Evolutionary conservation across 1,140 invertebrate genomes (phyloP).

Genomic region (Mercenaria mercenaria): DNA sequence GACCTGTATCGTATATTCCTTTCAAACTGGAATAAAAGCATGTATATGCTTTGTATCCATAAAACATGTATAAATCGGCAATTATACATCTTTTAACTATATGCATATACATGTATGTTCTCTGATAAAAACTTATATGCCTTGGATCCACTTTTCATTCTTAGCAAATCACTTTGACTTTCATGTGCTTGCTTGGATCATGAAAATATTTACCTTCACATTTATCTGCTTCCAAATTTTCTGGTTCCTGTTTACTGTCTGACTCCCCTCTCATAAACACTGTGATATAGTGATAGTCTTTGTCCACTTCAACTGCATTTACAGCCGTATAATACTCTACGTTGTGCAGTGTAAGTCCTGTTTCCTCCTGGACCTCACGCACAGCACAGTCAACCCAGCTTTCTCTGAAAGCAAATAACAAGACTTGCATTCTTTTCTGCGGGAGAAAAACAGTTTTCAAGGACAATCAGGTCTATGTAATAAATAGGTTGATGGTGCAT

Average conservation of each 20-base stretch:
- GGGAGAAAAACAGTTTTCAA: neutral
- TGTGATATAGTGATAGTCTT: constrained; percentile 57
- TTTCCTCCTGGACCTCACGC: constrained; percentile 42
- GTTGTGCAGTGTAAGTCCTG: neutral
- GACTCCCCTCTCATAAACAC: constrained; percentile 43
- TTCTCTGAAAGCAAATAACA: constrained; percentile 64
- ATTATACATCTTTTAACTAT: too few relatives aligned
- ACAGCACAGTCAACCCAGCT: constrained; percentile 57
- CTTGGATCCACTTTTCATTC: too few relatives aligned
- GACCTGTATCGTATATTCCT: too few relatives aligned
- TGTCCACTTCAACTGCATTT: constrained; percentile 31
- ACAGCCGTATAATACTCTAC: constrained; percentile 24
- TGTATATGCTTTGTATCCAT: too few relatives aligned
- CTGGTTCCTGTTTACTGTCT: constrained; percentile 23
- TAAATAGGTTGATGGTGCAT: too few relatives aligned
- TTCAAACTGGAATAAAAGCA: too few relatives aligned
- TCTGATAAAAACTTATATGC: too few relatives aligned
- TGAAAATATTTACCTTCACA: constrained; percentile 54
- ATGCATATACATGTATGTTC: too few relatives aligned
- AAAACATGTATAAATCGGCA: too few relatives aligned
- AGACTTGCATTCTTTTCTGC: too few relatives aligned
- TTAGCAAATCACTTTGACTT: too few relatives aligned
- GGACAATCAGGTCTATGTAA: neutral
- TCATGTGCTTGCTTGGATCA: too few relatives aligned
- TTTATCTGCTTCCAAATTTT: constrained; percentile 60